phyloP scores from a whole-genome alignment of 2,888 invertebrate genomes.

The Drosophila leonis region DNA sequence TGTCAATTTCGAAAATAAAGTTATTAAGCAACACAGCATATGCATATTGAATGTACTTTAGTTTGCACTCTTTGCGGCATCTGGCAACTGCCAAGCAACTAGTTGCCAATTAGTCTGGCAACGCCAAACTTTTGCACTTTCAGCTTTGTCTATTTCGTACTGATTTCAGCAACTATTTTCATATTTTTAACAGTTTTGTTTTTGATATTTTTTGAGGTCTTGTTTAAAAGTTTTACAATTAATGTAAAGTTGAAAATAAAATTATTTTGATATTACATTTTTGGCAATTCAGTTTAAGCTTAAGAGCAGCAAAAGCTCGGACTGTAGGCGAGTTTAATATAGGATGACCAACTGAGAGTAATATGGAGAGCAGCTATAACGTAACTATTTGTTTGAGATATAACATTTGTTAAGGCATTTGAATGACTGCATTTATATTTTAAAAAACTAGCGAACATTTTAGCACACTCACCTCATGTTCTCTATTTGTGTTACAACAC shows the following conservation, averaged over 20 bases:
- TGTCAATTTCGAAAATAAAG: slow-evolving; percentile 43
- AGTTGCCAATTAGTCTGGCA: slow-evolving; percentile 12
- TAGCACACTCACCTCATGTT: no score
- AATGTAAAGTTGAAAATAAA: neutral
- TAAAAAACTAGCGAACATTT: no score
- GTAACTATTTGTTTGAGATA: neutral
- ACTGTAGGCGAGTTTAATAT: neutral
- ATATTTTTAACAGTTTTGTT: neutral
- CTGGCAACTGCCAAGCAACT: slow-evolving; percentile 15
- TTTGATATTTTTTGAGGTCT: neutral
- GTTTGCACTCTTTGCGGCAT: slow-evolving; percentile 11
- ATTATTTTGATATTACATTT: neutral
- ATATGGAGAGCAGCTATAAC: neutral
- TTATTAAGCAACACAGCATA: slow-evolving; percentile 41
- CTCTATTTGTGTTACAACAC: no score
- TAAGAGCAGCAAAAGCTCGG: neutral
- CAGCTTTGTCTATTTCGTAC: neutral
- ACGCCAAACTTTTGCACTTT: slow-evolving; percentile 3
- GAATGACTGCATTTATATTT: no score
- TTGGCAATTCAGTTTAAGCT: neutral
- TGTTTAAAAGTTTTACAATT: neutral
- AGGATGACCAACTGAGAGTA: neutral
- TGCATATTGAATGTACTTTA: slow-evolving; percentile 51
- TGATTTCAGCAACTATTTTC: slow-evolving; percentile 5
- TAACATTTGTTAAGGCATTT: no score